phyloP scores from a whole-genome alignment of 2,797 vertebrate species.

The Sarcophilus harrisii region DNA sequence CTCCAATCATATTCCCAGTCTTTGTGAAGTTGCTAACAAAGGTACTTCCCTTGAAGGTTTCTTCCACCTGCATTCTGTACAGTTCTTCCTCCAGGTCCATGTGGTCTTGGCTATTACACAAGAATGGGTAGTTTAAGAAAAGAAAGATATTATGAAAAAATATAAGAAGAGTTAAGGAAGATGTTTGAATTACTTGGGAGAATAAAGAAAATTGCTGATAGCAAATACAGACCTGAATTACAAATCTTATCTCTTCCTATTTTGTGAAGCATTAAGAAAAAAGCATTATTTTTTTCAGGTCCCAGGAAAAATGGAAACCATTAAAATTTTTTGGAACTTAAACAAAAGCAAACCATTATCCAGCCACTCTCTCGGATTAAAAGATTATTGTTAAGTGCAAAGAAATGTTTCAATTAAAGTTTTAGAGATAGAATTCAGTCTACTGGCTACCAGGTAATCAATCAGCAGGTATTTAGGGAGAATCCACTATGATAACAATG shows the following conservation, averaged over 20 bases:
- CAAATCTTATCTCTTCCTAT: background rate
- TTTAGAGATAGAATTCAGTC: background rate
- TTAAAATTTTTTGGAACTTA: background rate
- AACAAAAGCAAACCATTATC: background rate
- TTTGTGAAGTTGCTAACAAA: background rate
- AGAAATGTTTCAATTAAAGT: background rate
- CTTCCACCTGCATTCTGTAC: background rate
- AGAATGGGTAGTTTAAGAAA: background rate
- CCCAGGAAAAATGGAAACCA: background rate
- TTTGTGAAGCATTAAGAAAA: background rate
- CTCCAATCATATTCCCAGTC: background rate
- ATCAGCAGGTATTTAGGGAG: background rate
- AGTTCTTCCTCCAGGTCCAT: background rate
- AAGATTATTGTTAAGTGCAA: background rate
- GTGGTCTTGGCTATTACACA: background rate
- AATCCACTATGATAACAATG: background rate
- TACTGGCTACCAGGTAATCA: background rate
- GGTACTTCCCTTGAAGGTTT: background rate
- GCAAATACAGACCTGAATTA: background rate
- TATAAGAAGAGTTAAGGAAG: background rate
- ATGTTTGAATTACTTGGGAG: background rate
- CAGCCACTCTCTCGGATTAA: background rate
- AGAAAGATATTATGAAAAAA: background rate
- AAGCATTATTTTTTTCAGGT: background rate
- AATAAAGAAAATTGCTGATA: background rate